Evolutionary conservation across 2,888 invertebrate species (phyloP).

Genomic region (Argyra leucocephala): DNA sequence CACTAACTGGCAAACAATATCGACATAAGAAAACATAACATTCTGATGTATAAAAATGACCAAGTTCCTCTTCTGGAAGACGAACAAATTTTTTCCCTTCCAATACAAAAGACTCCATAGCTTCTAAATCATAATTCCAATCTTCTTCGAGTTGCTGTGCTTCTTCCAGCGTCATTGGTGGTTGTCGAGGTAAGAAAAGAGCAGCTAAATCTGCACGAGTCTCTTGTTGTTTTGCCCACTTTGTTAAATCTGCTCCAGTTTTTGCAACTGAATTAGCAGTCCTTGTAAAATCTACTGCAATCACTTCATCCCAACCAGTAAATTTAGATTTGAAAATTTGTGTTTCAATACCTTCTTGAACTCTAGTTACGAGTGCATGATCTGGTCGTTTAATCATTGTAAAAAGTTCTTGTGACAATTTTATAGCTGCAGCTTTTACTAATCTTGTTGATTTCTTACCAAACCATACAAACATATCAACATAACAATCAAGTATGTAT

Average conservation of each 20-base stretch:
- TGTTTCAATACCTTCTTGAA: conserved; percentile 85
- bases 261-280: conserved; percentile 94
- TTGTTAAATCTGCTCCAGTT: conserved; percentile 89
- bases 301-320: conserved; percentile 96
- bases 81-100: conserved; percentile 96
- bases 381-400: conserved; percentile 84
- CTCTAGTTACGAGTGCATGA: conserved; percentile 77
- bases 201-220: conserved; percentile 90
- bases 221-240: conserved; percentile 83
- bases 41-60: conserved; percentile 82
- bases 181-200: conserved; percentile 89
- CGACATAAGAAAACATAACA: conserved; percentile 97
- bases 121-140: conserved; percentile 97
- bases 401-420: conserved; percentile 92
- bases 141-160: conserved; percentile 84
- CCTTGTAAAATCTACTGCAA: conserved; percentile 96
- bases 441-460: conserved; percentile 94
- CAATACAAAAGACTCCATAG: conserved; percentile 94
- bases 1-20: conserved; percentile 74
- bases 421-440: conserved; percentile 90
- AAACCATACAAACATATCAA: conserved; percentile 95
- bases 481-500: conserved; percentile 88
- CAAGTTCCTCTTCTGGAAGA: conserved; percentile 87
- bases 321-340: conserved; percentile 97
- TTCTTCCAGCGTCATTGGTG: conserved; percentile 72